Evolutionary conservation across 2,797 vertebrate genomes (phyloP).

Genomic region (Enteromius paludinosus): DNA sequence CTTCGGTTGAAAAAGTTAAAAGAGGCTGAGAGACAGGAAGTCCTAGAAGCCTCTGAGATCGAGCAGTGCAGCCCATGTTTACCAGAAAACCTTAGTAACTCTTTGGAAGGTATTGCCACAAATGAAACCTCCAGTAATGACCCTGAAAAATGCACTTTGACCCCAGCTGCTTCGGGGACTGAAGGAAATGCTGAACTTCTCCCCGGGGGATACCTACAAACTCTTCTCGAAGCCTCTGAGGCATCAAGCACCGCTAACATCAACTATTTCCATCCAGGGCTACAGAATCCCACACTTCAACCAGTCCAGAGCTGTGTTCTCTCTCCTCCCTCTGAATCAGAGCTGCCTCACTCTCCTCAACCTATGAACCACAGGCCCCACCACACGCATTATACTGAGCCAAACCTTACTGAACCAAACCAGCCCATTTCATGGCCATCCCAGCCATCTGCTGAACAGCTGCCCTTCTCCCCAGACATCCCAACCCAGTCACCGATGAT

Average conservation of each 20-base stretch:
- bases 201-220: slow-evolving; percentile 89
- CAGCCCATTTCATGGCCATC: slow-evolving; percentile 79
- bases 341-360: slow-evolving; percentile 83
- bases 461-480: slow-evolving; percentile 75
- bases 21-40: slow-evolving; percentile 64
- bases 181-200: slow-evolving; percentile 80
- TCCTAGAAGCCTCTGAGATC: slow-evolving; percentile 60
- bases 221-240: slow-evolving; percentile 86
- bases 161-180: slow-evolving; percentile 56
- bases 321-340: slow-evolving; percentile 83
- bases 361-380: slow-evolving; percentile 58
- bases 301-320: slow-evolving; percentile 82
- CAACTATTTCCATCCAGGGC: slow-evolving; percentile 81
- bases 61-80: slow-evolving; percentile 67
- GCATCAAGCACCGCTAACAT: slow-evolving; percentile 80
- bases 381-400: slow-evolving; percentile 47
- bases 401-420: slow-evolving; percentile 63
- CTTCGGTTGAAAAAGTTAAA: slow-evolving; percentile 86
- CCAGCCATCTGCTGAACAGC: slow-evolving; percentile 62
- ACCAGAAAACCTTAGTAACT: slow-evolving; percentile 61
- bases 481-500: slow-evolving; percentile 74
- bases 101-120: slow-evolving; percentile 49
- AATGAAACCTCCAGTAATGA: slow-evolving; percentile 60
- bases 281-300: slow-evolving; percentile 76
- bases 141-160: slow-evolving; percentile 81